Evolutionary conservation across 53 echinoderm and acorn worm species (phyloP).

Genomic region (Paracentrotus lividus): DNA sequence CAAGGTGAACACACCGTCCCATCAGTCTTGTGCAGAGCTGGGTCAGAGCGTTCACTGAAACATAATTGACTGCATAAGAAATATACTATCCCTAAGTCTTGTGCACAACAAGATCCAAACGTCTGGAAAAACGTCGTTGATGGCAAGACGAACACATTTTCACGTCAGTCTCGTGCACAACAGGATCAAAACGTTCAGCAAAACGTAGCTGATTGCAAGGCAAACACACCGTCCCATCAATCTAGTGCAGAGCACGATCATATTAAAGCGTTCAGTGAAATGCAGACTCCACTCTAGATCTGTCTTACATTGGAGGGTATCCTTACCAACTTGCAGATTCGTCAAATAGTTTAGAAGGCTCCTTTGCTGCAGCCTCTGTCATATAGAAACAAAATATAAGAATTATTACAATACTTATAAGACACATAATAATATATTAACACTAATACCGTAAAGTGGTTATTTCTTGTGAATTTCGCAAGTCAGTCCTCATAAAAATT

Average conservation of each 20-base stretch:
- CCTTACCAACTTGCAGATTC: constrained; percentile 54
- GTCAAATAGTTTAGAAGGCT: constrained; percentile 59
- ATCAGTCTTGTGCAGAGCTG: no score
- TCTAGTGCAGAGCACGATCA: background rate
- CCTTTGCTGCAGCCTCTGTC: constrained; percentile 62
- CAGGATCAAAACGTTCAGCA: background rate
- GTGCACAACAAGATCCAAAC: no score
- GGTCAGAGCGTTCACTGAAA: no score
- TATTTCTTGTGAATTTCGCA: no score
- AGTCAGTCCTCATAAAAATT: no score
- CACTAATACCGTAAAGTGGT: no score
- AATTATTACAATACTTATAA: background rate
- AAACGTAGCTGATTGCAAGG: background rate
- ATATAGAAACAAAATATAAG: background rate
- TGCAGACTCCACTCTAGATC: background rate
- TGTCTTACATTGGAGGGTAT: background rate
- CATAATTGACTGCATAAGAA: no score
- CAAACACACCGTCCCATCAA: background rate
- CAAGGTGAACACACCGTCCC: no score
- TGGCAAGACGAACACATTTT: background rate
- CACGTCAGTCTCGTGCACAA: background rate
- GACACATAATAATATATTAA: no score
- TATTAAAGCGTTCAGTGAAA: background rate
- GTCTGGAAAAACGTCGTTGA: background rate
- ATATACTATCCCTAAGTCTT: no score